A percentile compares a stretch with the other conserved stretches of the same genome.
These are phyloP conservation scores for Pollimyrus isidori DNA, from an alignment of 2,113 vertebrate genomes.

Conservation along the genomic window DNA sequence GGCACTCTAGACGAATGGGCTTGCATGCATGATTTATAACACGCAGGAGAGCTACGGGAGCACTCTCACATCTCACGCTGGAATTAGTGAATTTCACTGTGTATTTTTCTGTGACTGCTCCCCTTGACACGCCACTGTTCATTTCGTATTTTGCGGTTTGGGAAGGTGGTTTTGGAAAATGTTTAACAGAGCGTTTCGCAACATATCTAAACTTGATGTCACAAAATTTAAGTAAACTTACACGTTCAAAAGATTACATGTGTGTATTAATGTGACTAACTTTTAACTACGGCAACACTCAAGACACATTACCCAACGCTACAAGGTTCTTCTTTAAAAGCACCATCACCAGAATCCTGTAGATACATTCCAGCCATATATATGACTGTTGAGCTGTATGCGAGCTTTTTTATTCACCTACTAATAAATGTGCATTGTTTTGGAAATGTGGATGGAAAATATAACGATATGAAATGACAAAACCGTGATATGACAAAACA, in stretches of 20 bases:
- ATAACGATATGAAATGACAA: neutral
- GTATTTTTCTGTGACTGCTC: conserved; percentile 12
- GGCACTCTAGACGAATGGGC: conserved; percentile 39
- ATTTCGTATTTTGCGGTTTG: neutral
- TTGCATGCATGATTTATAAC: conserved; percentile 47
- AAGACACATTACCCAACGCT: neutral
- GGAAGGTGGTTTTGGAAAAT: neutral
- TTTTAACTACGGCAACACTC: neutral
- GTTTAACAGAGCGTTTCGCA: neutral
- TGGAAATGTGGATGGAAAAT: neutral
- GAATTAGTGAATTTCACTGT: conserved; percentile 35
- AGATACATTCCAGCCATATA: neutral
- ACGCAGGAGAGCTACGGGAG: conserved; percentile 31
- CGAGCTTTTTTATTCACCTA: neutral
- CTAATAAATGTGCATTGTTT: neutral
- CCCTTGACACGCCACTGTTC: neutral
- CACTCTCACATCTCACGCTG: conserved; percentile 6
- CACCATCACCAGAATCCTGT: neutral
- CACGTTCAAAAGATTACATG: neutral
- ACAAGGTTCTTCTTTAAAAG: neutral
- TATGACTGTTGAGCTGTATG: neutral
- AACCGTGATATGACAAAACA: neutral
- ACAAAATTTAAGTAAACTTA: neutral
- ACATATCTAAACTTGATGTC: neutral
- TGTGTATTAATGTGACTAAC: neutral